Conservation (phyloP, 2,797 vertebrate genomes). For the Silurus aristotelis region DNA sequence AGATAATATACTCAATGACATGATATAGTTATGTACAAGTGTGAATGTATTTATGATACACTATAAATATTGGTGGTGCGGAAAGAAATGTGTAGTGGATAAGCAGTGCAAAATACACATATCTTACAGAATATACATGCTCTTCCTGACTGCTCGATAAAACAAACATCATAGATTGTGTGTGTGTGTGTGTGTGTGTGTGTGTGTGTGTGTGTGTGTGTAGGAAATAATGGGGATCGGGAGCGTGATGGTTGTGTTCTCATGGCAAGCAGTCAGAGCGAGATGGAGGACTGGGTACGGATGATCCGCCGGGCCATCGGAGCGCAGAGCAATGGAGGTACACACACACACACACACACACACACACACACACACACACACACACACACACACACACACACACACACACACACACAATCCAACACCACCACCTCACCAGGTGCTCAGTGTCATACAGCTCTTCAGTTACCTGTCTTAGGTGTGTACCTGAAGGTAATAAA, state of each 20-base stretch:
- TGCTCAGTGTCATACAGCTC: neutral
- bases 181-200: no score
- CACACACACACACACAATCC: neutral
- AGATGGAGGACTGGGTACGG: conserved; percentile 97
- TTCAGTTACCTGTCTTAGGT: neutral
- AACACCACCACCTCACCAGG: neutral
- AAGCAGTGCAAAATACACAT: no score
- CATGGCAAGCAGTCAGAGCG: conserved; percentile 88
- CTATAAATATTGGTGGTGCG: no score
- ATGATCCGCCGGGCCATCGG: conserved; percentile 82
- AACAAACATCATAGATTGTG: no score
- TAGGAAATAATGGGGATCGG: conserved; percentile 75
- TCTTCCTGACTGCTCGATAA: no score
- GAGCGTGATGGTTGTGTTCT: conserved; percentile 82
- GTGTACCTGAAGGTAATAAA: neutral
- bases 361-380: neutral
- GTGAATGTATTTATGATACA: no score
- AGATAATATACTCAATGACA: no score
- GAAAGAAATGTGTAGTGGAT: no score
- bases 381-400: neutral
- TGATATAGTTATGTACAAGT: no score
- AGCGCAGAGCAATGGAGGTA: conserved; percentile 83
- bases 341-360: conserved; percentile 7
- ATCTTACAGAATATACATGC: no score
- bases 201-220: conserved; percentile 15